Evolutionary conservation across 2,888 invertebrate species (phyloP).

Genomic region (Druceiella hillmani): DNA sequence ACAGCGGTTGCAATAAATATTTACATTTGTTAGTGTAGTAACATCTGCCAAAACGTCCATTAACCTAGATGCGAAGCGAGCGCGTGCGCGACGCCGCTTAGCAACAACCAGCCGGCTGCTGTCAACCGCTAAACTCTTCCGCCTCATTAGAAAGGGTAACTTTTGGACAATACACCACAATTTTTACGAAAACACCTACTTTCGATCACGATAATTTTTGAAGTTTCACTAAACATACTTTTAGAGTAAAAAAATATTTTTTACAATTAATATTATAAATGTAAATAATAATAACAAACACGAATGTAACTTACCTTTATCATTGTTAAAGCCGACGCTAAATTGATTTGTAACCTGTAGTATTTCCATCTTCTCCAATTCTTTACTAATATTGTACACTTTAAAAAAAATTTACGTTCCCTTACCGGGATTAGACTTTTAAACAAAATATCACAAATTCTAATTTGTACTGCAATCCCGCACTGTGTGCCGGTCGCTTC

Average conservation of each 20-base stretch:
- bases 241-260: too few species aligned
- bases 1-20: too few species aligned
- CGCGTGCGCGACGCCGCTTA: constrained; percentile 33
- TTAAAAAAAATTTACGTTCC: constrained; percentile 45
- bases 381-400: constrained; percentile 54
- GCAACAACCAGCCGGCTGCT: constrained; percentile 33
- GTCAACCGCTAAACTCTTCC: constrained; percentile 7
- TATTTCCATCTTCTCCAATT: constrained; percentile 70
- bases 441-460: constrained; percentile 53
- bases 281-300: too few species aligned
- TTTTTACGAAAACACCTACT: too few species aligned
- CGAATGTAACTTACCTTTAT: constrained; percentile 69
- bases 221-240: too few species aligned
- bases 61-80: constrained; percentile 30
- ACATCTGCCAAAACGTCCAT: constrained; percentile 5
- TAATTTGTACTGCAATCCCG: constrained; percentile 51
- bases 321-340: constrained; percentile 70
- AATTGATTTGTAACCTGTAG: constrained; percentile 71
- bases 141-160: constrained; percentile 25
- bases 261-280: too few species aligned
- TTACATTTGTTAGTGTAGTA: too few species aligned
- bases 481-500: constrained; percentile 26
- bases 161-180: neutral
- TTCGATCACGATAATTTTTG: too few species aligned
- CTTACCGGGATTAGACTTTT: constrained; percentile 42